A percentile compares a stretch with the other conserved stretches of the same genome.
These are phyloP conservation scores for Dicentrarchus labrax DNA, from an alignment of 2,113 vertebrate species.

Conservation along the genomic window DNA sequence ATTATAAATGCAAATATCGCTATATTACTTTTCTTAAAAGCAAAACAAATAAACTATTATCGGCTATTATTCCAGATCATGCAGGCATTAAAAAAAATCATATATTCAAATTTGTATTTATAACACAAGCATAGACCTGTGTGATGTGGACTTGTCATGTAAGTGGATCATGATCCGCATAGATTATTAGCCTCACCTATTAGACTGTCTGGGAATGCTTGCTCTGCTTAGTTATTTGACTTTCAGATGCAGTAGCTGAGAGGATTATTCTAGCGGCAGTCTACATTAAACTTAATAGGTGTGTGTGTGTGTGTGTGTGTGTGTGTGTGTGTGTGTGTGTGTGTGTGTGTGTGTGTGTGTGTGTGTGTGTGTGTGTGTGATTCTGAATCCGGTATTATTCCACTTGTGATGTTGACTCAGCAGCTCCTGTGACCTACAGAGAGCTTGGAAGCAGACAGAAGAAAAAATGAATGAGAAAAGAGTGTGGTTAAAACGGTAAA, in stretches of 20 bases:
- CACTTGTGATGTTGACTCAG: slow-evolving; percentile 79
- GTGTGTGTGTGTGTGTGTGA: slow-evolving; percentile 7
- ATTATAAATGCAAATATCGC: neutral
- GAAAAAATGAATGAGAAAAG: slow-evolving; percentile 53
- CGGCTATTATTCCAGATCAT: neutral
- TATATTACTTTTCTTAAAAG: neutral
- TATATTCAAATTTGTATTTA: slow-evolving; percentile 18
- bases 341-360: slow-evolving; percentile 6
- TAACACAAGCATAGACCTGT: slow-evolving; percentile 14
- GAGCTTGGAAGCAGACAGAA: slow-evolving; percentile 35
- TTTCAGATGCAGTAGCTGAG: slow-evolving; percentile 51
- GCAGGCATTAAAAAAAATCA: neutral
- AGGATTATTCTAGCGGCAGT: slow-evolving; percentile 55
- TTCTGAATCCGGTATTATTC: slow-evolving; percentile 60
- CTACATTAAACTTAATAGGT: too few species aligned
- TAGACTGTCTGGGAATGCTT: slow-evolving; percentile 59
- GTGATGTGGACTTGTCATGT: slow-evolving; percentile 14
- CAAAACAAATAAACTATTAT: neutral
- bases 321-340: slow-evolving; percentile 1
- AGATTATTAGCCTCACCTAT: slow-evolving; percentile 53
- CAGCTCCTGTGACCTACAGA: slow-evolving; percentile 70
- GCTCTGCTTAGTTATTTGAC: slow-evolving; percentile 25
- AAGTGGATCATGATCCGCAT: slow-evolving; percentile 29
- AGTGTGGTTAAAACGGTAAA: slow-evolving; percentile 29
- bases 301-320: slow-evolving; percentile 4